Evolutionary conservation across 2,113 vertebrate genomes (phyloP).

Genomic region (Cololabis saira): DNA sequence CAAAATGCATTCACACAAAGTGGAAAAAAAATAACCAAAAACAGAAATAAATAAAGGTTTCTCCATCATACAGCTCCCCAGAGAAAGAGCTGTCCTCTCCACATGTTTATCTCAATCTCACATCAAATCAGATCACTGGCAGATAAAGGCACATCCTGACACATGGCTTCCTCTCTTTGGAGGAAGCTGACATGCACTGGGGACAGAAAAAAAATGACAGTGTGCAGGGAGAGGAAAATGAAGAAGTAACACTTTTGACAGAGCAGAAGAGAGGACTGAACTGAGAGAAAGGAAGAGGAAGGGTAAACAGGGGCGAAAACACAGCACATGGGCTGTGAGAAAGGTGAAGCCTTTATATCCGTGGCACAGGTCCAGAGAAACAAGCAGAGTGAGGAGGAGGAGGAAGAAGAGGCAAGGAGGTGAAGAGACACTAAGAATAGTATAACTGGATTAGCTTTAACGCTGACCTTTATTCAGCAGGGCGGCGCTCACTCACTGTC

Average conservation of each 20-base stretch:
- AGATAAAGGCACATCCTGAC: constrained; percentile 76
- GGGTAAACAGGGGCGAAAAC: background rate
- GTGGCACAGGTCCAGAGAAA: constrained; percentile 42
- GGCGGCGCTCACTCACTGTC: constrained; percentile 31
- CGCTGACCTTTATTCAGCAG: constrained; percentile 57
- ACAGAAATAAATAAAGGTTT: constrained; percentile 10
- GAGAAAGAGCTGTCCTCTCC: constrained; percentile 42
- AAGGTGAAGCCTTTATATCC: constrained; percentile 39
- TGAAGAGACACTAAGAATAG: constrained; percentile 71
- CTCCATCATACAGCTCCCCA: constrained; percentile 33
- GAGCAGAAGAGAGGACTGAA: background rate
- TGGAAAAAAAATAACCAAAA: background rate
- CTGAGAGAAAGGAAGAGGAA: background rate
- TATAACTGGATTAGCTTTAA: constrained; percentile 65
- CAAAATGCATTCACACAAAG: constrained; percentile 20
- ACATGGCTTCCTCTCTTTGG: constrained; percentile 74
- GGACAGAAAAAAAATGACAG: constrained; percentile 53
- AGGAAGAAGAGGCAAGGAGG: constrained; percentile 42
- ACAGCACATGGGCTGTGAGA: background rate
- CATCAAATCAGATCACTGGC: constrained; percentile 79
- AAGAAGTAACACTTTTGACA: constrained; percentile 46
- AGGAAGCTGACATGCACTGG: constrained; percentile 62
- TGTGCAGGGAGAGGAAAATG: constrained; percentile 21
- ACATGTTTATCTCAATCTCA: constrained; percentile 72
- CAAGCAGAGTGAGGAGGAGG: constrained; percentile 19